These are phyloP conservation scores for Branchipolynoe longqiensis DNA, from an alignment of 2,888 invertebrate species.

Conservation along the genomic window DNA sequence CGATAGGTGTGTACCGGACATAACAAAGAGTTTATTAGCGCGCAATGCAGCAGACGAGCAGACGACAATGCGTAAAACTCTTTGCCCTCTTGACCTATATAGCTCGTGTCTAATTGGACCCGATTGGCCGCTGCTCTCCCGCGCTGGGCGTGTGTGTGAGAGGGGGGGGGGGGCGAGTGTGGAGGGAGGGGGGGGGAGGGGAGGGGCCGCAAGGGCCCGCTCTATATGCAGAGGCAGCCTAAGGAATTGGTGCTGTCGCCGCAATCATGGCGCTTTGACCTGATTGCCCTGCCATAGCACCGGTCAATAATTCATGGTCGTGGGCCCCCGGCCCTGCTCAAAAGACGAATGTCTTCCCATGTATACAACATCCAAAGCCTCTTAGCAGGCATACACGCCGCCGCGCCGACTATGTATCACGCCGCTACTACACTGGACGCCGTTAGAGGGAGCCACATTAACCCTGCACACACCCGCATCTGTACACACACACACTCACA, in stretches of 20 bases:
- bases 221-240: constrained; percentile 22
- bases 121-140: constrained; percentile 15
- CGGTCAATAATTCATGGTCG: constrained; percentile 38
- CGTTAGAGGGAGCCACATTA: background rate
- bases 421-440: background rate
- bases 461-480: background rate
- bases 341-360: constrained; percentile 44
- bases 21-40: too few relatives aligned
- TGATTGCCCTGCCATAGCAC: constrained; percentile 12
- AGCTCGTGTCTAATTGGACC: constrained; percentile 16
- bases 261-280: constrained; percentile 34
- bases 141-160: too few relatives aligned
- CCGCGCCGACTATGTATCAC: constrained; percentile 18
- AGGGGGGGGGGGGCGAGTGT: too few relatives aligned
- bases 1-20: too few relatives aligned
- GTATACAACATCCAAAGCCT: constrained; percentile 22
- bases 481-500: too few relatives aligned
- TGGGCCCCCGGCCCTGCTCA: background rate
- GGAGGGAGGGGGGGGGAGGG: too few relatives aligned
- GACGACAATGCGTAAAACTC: too few relatives aligned
- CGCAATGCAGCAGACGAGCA: too few relatives aligned
- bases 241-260: constrained; percentile 34
- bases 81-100: too few relatives aligned
- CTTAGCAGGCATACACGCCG: constrained; percentile 8
- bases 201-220: background rate